Base-by-base conservation (phyloP, 2,888 invertebrate species). In the Neoitamus cyanurus region DNA sequence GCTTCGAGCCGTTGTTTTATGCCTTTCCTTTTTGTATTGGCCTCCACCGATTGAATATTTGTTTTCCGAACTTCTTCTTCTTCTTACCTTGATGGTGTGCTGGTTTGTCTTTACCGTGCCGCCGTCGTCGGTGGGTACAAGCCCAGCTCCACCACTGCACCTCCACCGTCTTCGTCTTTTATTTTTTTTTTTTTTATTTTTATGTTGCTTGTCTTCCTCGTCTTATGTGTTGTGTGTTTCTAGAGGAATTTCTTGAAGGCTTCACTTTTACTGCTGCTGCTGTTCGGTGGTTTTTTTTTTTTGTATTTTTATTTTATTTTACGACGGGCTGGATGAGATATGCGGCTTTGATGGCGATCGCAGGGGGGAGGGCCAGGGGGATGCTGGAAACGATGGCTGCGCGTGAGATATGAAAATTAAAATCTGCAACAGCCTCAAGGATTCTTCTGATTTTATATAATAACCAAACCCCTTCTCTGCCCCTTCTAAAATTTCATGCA, bases 351-450 rank as follows among this genome's bases (percentile, higher is more conserved):
- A n/a, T 2, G 37, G 13, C 42, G 42, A 42, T 42, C 13, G 20
- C 6, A 58, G 3, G 20, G 9, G 20, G 20, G 5, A 15, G n/a
- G 13, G 0, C 1, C 6, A 70, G n/a, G 70, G 13, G 13, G 1
- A 6, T 0, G 31, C 5, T 25, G 3, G 70, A 20, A 30, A 13
- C 70, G 31, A 31, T 30, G 9, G 69, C 28, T 6, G 31, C n/a
- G 31, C n/a, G 70, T 70, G 70, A 70, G 70, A 70, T 70, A 70
- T 70, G 70, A 70, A 70, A 70, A 70, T 70, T 70, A 70, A 70
- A 70, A 58, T 30, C 1, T 70, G 25, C 70, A 70, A 20, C 6
- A 15, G 28, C 70, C 70, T 31, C 70, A 70, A 70, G 70, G 70
- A 11, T 31, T 31, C 5, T 48, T 48, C 7, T 15, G 7, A 48